Evolutionary conservation across 2,113 vertebrate species (phyloP), one percentile per base, ranked within the genome.

Genomic region (Saguinus midas): DNA sequence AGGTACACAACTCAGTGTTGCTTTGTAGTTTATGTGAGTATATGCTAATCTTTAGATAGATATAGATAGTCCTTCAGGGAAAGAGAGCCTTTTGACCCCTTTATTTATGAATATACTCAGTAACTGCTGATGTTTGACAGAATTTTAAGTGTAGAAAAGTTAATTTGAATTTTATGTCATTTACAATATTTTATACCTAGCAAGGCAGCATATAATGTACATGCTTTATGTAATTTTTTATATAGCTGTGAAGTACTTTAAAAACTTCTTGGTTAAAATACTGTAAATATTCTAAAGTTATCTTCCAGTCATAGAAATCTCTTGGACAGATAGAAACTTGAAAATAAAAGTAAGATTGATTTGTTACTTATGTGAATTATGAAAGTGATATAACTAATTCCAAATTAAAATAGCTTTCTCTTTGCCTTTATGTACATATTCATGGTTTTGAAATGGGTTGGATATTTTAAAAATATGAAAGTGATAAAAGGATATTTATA

Each of bases 81-180:
- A 86, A 85, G 72, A 92, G 43, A 79, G 57, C 32, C 32, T 68
- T 35, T 35, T 68, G 66, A 35, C 32, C 32, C 66, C 40, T 37
- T 80, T 91, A 72, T 90, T 94, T 82, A 64, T 91, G 96, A 75
- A 16, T 37, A 76, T 93, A 61, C 43, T 87, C 20, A 92, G 0
- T 86, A 94, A 87, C 57, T 96, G 12, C 82, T 93, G 37, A 40
- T 40, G 6, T 91, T 91, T 94, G 90, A 93, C 43, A 91, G 32
- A 79, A n/a, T 81, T 86, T 87, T 55, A 92, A 87, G 20, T 93
- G 35, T 97, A 70, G 83, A 95, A 32, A 97, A 97, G 58, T 91
- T 96, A 95, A 97, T 83, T 95, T 58, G 73, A 32, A 89, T 95
- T 93, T 92, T 89, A 23, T 80, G 32, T 96, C 27, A 78, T 61